Evolutionary conservation across 2,888 invertebrate species (phyloP).

Genomic region (Polylopha cassiicola): DNA sequence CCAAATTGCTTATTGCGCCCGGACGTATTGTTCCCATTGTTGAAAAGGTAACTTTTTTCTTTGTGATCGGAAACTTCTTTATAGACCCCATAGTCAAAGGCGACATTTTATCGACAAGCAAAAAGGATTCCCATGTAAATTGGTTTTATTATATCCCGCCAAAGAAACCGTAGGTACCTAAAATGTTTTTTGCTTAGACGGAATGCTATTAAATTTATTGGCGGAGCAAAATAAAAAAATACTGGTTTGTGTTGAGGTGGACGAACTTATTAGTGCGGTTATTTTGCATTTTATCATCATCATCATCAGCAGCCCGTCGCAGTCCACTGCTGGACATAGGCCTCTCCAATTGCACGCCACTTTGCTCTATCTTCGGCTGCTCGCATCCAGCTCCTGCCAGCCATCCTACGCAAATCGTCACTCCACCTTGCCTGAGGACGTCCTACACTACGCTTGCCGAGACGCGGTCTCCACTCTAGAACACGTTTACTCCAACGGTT

Average conservation of each 20-base stretch:
- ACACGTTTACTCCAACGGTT: too few species aligned
- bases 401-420: too few species aligned
- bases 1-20: constrained; percentile 13
- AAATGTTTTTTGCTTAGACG: constrained; percentile 31
- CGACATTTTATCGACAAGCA: constrained; percentile 33
- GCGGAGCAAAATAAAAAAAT: constrained; percentile 22
- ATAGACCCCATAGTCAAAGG: constrained; percentile 49
- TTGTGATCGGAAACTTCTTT: constrained; percentile 48
- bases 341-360: too few species aligned
- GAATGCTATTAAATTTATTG: constrained; percentile 35
- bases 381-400: too few species aligned
- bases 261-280: constrained; percentile 15
- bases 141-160: constrained; percentile 38
- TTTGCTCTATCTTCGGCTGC: too few species aligned
- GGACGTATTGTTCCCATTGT: constrained; percentile 31
- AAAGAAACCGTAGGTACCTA: constrained; percentile 55
- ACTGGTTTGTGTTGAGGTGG: constrained; percentile 16
- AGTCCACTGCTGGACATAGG: too few species aligned
- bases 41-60: constrained; percentile 33
- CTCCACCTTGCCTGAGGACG: too few species aligned
- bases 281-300: constrained; percentile 14
- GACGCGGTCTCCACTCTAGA: too few species aligned
- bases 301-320: too few species aligned
- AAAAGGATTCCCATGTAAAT: constrained; percentile 62
- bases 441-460: too few species aligned